These are phyloP conservation scores for Drosophila funebris DNA, from an alignment of 1,140 invertebrate species.

Conservation along the genomic window DNA sequence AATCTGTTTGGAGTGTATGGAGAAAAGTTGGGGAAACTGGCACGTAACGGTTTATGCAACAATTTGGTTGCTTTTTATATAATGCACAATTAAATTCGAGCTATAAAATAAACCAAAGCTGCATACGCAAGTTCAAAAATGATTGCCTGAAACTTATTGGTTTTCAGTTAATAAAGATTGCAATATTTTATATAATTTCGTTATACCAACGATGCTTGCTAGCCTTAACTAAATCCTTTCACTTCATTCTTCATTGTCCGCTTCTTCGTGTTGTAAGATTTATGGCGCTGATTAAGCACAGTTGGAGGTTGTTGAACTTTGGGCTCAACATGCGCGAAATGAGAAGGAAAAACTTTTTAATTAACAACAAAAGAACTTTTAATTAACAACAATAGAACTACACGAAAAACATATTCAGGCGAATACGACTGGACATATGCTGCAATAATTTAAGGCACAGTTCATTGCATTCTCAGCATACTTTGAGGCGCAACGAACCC, in stretches of 20 bases:
- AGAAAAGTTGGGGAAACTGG: constrained; percentile 16
- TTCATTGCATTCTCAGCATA: constrained; percentile 26
- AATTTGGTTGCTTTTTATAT: constrained; percentile 60
- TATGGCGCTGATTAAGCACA: neutral
- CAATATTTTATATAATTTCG: too few species aligned
- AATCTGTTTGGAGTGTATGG: constrained; percentile 16
- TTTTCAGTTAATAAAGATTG: neutral
- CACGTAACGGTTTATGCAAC: constrained; percentile 73
- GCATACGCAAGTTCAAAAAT: neutral
- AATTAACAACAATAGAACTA: constrained; percentile 43
- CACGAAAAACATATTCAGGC: constrained; percentile 6
- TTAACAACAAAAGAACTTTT: too few species aligned
- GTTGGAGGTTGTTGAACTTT: constrained; percentile 55
- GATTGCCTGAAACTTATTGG: too few species aligned
- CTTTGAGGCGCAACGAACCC: constrained; percentile 19
- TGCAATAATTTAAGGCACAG: constrained; percentile 30
- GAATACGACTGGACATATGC: constrained; percentile 4
- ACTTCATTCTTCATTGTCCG: neutral
- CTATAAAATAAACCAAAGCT: constrained; percentile 1
- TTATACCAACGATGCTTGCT: too few species aligned
- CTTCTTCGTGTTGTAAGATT: neutral
- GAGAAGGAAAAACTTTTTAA: constrained; percentile 61
- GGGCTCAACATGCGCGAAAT: constrained; percentile 1
- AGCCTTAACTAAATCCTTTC: neutral
- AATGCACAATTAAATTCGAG: constrained; percentile 58